These are phyloP conservation scores for Carterocephalus palaemon DNA, from an alignment of 2,888 invertebrate species.

Conservation along the genomic window DNA sequence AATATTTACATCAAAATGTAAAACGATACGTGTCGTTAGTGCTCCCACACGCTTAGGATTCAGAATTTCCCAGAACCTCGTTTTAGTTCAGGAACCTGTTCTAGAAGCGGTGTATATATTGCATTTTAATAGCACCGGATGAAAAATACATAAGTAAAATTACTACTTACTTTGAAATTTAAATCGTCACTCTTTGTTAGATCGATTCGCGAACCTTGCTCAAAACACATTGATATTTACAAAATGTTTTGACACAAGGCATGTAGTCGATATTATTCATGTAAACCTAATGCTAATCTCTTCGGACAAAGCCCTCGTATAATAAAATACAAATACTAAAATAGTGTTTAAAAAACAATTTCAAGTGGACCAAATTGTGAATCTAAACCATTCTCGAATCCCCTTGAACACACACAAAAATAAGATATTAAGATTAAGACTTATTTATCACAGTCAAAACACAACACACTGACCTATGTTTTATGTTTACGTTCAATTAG, in stretches of 20 bases:
- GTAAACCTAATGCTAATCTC: too few species aligned
- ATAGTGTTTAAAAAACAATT: too few species aligned
- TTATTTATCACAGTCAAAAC: too few species aligned
- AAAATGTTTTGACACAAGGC: constrained; percentile 10
- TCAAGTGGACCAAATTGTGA: too few species aligned
- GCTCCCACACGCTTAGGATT: constrained; percentile 19
- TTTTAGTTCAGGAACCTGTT: constrained; percentile 26
- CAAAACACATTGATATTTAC: constrained; percentile 1
- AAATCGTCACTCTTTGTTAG: constrained; percentile 14
- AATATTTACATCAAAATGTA: constrained; percentile 28
- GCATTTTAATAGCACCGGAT: constrained; percentile 21
- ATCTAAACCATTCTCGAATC: too few species aligned
- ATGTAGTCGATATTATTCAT: too few species aligned
- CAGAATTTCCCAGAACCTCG: constrained; percentile 21
- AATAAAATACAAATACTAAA: too few species aligned
- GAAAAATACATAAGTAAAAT: constrained; percentile 13
- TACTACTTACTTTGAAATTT: constrained; percentile 18
- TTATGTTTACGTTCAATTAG: too few species aligned
- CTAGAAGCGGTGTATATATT: constrained; percentile 21
- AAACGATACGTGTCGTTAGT: constrained; percentile 26
- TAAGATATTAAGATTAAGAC: too few species aligned
- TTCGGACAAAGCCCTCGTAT: too few species aligned
- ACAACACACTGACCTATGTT: too few species aligned
- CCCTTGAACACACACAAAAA: too few species aligned
- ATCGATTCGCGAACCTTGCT: constrained; percentile 10